Evolutionary conservation across 2,797 vertebrate species (phyloP), one percentile per base, ranked within the genome.

Genomic region (Hyperoplus lanceolatus): DNA sequence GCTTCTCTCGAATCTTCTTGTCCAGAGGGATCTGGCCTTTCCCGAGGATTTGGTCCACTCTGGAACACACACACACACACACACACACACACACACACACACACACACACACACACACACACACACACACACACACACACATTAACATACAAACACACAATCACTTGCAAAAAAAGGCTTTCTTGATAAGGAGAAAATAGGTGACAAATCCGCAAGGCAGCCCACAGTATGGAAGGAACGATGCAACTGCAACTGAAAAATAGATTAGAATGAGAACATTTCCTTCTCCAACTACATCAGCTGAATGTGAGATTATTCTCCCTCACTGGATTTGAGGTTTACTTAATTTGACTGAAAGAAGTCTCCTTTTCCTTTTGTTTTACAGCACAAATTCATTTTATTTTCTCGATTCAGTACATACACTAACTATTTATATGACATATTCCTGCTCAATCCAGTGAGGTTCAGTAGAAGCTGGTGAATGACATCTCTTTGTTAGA

Each of bases 41-140:
- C 72, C 98, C 98, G 36, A 99, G 96, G 91, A 99, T 99, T 87
- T 99, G 98, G 86, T 99, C 98, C 90, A 99, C 98, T 0, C 98
- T 99, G 93, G 41, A 72, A 69, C 29, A 60, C 57, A 64, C 14
- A 68, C 59, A 61, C 10, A 68, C 53, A 73, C 74, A 77, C 11
- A 62, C 13, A 39, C 1, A 51, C 14, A 63, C 12, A 58, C 43
- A 59, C 39, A 70, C 50, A 69, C 48, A 48, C 21, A 48, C 53
- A 64, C 15, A 71, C 58, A 62, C 1, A 21, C 21, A 29, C 2
- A 29, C 29, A 29, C 2, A 29, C 29, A 29, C 70, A 79, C 73
- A 64, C 1, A 51, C 14, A 63, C 12, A 58, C 43, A 59, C 39
- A 70, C 46, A 69, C 48, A 48, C 21, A 48, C 53, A 64, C 15